A percentile compares a stretch with the other conserved stretches of the same genome.
Evolutionary conservation across 2,888 invertebrate species (phyloP).

Genomic region (Morpho achilles): DNA sequence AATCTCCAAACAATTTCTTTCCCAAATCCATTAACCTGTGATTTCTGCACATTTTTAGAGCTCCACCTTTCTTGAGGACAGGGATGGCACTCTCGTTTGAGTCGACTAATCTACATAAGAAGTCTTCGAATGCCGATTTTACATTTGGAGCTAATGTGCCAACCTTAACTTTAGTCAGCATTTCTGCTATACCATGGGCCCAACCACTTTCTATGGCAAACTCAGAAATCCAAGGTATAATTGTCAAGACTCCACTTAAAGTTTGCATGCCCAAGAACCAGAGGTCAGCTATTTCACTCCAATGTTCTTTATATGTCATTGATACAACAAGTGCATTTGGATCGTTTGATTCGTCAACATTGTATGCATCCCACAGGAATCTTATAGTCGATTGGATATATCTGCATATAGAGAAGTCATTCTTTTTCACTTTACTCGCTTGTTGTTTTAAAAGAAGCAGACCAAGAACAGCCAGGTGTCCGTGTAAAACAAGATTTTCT

Average conservation of each 20-base stretch:
- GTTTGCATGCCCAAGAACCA: conserved; percentile 98
- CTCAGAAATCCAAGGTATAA: conserved; percentile 93
- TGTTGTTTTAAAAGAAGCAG: conserved; percentile 90
- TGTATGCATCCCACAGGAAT: conserved; percentile 96
- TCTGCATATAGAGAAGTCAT: conserved; percentile 92
- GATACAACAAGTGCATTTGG: conserved; percentile 90
- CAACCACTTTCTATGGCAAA: conserved; percentile 96
- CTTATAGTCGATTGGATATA: conserved; percentile 93
- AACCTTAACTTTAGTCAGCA: conserved; percentile 89
- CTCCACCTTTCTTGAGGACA: conserved; percentile 90
- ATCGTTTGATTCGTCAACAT: conserved; percentile 92
- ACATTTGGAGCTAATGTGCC: conserved; percentile 90
- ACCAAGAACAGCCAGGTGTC: conserved; percentile 91
- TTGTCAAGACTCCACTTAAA: conserved; percentile 88
- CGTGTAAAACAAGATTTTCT: conserved; percentile 91
- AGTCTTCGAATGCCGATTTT: conserved; percentile 94
- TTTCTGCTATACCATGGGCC: conserved; percentile 92
- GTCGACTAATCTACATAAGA: conserved; percentile 90
- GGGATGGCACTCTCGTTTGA: conserved; percentile 86
- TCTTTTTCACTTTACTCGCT: conserved; percentile 89
- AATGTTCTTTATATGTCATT: conserved; percentile 90
- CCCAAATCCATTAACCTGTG: conserved; percentile 94
- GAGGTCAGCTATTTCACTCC: conserved; percentile 93
- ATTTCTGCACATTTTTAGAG: conserved; percentile 89
- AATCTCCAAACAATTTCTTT: conserved; percentile 92